Evolutionary conservation across 2,888 invertebrate species (phyloP), one percentile per base, ranked within the genome.

Genomic region (Tetragnatha montana): DNA sequence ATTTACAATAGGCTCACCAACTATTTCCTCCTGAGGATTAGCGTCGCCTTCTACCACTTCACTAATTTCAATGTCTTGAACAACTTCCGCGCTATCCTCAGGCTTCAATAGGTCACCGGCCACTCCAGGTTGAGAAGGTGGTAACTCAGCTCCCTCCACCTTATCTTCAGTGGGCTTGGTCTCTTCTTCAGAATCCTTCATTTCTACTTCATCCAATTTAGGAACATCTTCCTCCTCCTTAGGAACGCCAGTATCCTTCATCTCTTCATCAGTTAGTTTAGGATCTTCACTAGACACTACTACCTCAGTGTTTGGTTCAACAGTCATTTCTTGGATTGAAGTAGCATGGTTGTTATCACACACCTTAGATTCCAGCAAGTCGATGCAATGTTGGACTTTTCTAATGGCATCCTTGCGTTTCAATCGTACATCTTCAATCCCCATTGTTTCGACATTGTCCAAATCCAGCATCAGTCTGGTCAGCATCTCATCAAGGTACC

Each of bases 401-500:
- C 95, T 96, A 87, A 99, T 97, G n/a, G 97, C 97, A 92, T 97
- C 96, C 93, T 96, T 97, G 86, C 99, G 95, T 3, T 97, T 97
- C 92, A 95, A 95, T 91, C 98, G 95, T 82, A 99, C 96, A 92
- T 96, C 96, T 83, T 98, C 97, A 93, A 97, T 96, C 17, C 98
- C 98, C 91, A 98, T 97, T 0, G 98, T 97, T 93, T 98, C 98
- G 91, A 99, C 96, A 92, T 97, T 96, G 93, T 99, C 99, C 92
- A 99, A 94, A 93, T 93, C 93, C 22, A 98, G 95, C 92, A 99
- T 95, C 93, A 97, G 97, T 91, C 98, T 95, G 0, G 98, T 98
- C 73, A 99, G 94, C 98, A 99, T 98, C 94, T 99, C 99, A 93
- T 99, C 99, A 90, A 99, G 94, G 93, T 95, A 98, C 91, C 96